phyloP scores from a whole-genome alignment of 2,113 vertebrate species.

The Melanerpes aurifrons region DNA sequence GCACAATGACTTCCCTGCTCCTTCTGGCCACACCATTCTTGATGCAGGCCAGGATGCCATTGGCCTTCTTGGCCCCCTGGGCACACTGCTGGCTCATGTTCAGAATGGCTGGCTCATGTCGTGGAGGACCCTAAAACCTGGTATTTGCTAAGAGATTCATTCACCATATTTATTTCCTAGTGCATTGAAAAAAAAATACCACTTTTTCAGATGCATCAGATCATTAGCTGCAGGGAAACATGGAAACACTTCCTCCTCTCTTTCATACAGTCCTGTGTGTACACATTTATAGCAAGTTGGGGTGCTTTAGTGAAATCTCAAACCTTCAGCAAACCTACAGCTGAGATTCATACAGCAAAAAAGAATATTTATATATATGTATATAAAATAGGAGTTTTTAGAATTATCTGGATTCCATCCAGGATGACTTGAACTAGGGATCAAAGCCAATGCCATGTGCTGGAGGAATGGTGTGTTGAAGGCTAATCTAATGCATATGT shows the following conservation, averaged over 20 bases:
- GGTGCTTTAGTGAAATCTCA: slow-evolving; percentile 51
- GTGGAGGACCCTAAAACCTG: neutral
- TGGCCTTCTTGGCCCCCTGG: no score
- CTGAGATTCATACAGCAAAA: slow-evolving; percentile 64
- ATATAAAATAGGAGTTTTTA: slow-evolving; percentile 15
- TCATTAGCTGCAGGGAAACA: slow-evolving; percentile 21
- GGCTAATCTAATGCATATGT: slow-evolving; percentile 68
- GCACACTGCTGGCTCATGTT: no score
- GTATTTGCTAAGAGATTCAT: neutral
- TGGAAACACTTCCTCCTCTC: neutral
- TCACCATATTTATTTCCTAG: neutral
- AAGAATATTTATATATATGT: no score
- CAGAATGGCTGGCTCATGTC: neutral
- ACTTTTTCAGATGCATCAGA: neutral
- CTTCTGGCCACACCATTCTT: no score
- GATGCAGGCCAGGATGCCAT: no score
- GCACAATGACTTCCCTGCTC: no score
- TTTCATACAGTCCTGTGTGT: neutral
- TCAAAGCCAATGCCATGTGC: slow-evolving; percentile 72
- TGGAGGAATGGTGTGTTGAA: slow-evolving; percentile 56
- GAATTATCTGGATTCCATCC: slow-evolving; percentile 64
- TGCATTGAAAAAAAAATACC: neutral
- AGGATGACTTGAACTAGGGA: slow-evolving; percentile 49
- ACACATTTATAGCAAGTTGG: slow-evolving; percentile 34
- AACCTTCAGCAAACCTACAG: slow-evolving; percentile 41